These are phyloP conservation scores for Sisyra nigra DNA, from an alignment of 2,888 invertebrate species.

Conservation along the genomic window DNA sequence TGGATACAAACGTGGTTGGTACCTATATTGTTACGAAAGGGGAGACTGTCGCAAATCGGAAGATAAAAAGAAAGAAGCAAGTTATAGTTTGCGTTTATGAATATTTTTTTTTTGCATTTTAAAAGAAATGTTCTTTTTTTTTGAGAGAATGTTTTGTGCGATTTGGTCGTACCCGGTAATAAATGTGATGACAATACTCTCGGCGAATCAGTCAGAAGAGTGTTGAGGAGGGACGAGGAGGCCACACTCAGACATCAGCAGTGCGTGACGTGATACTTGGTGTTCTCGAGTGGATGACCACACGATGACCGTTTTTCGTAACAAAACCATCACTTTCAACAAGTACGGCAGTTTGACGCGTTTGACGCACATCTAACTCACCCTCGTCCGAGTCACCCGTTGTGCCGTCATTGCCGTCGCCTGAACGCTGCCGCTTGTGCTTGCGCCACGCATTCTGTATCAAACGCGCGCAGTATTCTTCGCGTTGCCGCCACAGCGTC, in stretches of 20 bases:
- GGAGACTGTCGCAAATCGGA: too few relatives aligned
- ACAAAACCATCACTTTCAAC: constrained; percentile 70
- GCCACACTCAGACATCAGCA: constrained; percentile 73
- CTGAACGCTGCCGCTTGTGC: constrained; percentile 10
- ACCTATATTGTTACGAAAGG: too few relatives aligned
- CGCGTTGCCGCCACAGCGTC: constrained; percentile 88
- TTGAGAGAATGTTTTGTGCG: constrained; percentile 5
- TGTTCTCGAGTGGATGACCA: constrained; percentile 78
- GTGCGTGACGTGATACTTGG: constrained; percentile 69
- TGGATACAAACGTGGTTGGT: too few relatives aligned
- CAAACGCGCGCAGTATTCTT: constrained; percentile 89
- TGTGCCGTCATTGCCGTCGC: constrained; percentile 18
- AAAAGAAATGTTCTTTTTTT: not conserved
- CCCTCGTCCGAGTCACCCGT: constrained; percentile 19
- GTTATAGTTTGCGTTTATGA: not conserved
- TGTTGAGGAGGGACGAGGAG: constrained; percentile 47
- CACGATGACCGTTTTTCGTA: constrained; percentile 77
- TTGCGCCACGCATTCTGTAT: constrained; percentile 90
- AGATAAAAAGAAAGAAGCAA: too few relatives aligned
- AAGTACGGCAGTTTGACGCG: constrained; percentile 66
- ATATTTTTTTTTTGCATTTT: not conserved
- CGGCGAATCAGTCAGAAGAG: constrained; percentile 5
- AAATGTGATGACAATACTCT: constrained; percentile 2
- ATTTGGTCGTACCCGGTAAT: constrained; percentile 4
- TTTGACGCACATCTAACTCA: constrained; percentile 21